phyloP scores from a whole-genome alignment of 2,888 invertebrate species.

The Heterodera filipjevi region DNA sequence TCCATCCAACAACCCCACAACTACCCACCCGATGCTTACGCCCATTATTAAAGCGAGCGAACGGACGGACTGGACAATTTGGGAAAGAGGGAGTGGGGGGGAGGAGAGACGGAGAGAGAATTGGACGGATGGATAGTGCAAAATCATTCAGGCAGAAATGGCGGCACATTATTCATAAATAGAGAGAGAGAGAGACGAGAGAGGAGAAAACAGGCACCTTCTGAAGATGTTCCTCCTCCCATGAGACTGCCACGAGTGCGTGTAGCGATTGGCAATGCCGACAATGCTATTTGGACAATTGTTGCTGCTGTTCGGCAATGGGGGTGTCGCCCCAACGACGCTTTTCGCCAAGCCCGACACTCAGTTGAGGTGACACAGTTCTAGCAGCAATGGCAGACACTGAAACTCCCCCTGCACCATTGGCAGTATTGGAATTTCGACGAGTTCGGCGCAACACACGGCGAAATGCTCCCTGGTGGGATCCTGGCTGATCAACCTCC shows the following conservation, averaged over 20 bases:
- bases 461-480: slow-evolving; percentile 34
- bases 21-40: neutral
- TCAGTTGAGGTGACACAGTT: slow-evolving; percentile 33
- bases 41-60: slow-evolving; percentile 6
- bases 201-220: neutral
- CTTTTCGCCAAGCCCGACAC: slow-evolving; percentile 43
- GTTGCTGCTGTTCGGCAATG: slow-evolving; percentile 18
- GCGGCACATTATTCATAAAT: too few species aligned
- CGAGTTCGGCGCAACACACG: slow-evolving; percentile 31
- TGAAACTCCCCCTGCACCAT: neutral
- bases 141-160: neutral
- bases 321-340: slow-evolving; percentile 39
- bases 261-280: slow-evolving; percentile 38
- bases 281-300: slow-evolving; percentile 8
- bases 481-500: neutral
- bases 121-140: neutral
- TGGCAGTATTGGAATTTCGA: slow-evolving; percentile 21
- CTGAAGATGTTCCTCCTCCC: slow-evolving; percentile 7
- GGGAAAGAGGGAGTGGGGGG: neutral
- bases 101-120: neutral
- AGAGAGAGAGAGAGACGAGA: too few species aligned
- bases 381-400: neutral
- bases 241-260: slow-evolving; percentile 41
- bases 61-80: neutral
- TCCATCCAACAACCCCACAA: neutral